Evolutionary conservation across 2,113 vertebrate species (phyloP), one percentile per base, ranked within the genome.

Genomic region (Ammospiza caudacuta): DNA sequence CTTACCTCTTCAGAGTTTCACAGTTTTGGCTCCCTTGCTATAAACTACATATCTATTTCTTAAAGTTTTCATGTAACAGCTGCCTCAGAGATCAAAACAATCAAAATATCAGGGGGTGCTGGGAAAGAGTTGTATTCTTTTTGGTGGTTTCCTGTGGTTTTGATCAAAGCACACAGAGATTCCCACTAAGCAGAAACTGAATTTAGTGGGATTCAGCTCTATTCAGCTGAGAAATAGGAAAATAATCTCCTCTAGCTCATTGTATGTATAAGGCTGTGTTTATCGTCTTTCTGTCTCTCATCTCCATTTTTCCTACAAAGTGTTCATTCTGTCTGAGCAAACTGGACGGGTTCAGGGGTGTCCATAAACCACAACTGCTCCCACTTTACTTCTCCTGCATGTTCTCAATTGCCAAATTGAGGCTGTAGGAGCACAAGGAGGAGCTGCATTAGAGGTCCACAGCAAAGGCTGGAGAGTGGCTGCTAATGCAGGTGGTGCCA

Each of bases 101-200:
- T 67, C 27, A 61, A 52, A 74, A 31, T 74, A 74, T n/a, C 52
- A 54, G 52, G 52, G 28, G 28, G 28, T 31, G 17, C 52, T 77
- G 44, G 67, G n/a, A 83, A 69, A 70, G 47, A 58, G 27, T 15
- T 74, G 3, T 41, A 15, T 83, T 57, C 39, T 80, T 79, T 62
- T 59, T 29, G 31, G 37, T 37, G 59, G 6, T 24, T 90, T 90
- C 68, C 76, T 44, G 27, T 28, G 55, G 68, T 77, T 94, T 83
- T 88, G 87, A 96, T 95, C 79, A 86, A 93, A 96, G 72, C 21
- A n/a, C 16, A 21, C 37, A n/a, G 59, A 93, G 82, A 91, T 74
- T 83, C 67, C 37, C 72, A 72, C 68, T 70, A 77, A 78, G 46
- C 24, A 77, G 55, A 93, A 81, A 41, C 23, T 44, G 52, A 77